These are phyloP conservation scores for Cirrhinus mrigala DNA, from an alignment of 2,797 vertebrate species.

Conservation along the genomic window DNA sequence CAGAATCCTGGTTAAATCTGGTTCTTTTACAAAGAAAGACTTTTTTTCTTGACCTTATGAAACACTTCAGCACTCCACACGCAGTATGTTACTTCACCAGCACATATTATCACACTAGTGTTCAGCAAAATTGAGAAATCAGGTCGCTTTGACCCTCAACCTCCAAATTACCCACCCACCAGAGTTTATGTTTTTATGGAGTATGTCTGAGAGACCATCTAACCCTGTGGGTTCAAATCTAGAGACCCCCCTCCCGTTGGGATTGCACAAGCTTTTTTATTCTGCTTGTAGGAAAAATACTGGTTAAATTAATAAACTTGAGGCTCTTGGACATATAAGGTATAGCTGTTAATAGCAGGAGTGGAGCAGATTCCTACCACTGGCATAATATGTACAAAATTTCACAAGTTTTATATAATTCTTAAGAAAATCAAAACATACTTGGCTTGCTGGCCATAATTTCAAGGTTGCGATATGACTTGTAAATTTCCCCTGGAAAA, in stretches of 20 bases:
- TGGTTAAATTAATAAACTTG: background rate
- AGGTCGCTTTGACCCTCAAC: background rate
- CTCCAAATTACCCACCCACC: conserved; percentile 5
- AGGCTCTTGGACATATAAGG: no score
- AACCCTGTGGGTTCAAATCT: conserved; percentile 1
- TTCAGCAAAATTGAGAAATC: conserved; percentile 20
- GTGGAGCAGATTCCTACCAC: background rate
- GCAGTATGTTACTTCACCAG: background rate
- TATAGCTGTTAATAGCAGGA: no score
- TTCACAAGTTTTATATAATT: background rate
- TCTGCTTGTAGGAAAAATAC: background rate
- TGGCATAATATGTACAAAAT: background rate
- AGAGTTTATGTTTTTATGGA: conserved; percentile 8
- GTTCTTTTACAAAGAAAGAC: background rate
- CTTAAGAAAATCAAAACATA: background rate
- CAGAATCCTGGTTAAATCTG: background rate
- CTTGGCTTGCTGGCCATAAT: background rate
- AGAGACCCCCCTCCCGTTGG: background rate
- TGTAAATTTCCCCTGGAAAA: background rate
- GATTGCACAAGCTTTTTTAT: background rate
- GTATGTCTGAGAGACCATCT: conserved; percentile 13
- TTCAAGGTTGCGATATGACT: background rate
- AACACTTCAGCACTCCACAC: background rate
- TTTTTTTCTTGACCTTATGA: conserved; percentile 8
- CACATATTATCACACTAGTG: background rate